Conservation (phyloP, 2,113 vertebrate species). For the Emydura subglobosa region DNA sequence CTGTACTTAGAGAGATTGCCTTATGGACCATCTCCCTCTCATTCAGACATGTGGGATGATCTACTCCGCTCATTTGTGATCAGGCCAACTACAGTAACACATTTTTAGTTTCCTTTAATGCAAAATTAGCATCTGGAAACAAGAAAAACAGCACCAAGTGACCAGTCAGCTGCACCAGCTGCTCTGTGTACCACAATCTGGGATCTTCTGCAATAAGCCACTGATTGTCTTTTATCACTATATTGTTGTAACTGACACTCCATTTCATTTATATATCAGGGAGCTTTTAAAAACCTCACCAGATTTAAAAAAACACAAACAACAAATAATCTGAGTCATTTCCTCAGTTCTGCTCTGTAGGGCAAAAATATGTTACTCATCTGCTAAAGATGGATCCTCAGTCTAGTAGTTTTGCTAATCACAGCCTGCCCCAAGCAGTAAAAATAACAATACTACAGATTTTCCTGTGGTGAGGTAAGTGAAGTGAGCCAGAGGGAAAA, state of each 20-base stretch:
- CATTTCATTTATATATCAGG: conserved; percentile 1
- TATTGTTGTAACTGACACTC: background rate
- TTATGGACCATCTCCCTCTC: background rate
- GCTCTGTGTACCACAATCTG: background rate
- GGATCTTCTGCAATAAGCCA: background rate
- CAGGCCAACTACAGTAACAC: background rate
- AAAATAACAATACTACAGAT: background rate
- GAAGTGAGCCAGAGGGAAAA: background rate
- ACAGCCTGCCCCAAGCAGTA: background rate
- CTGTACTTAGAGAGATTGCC: background rate
- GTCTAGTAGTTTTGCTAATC: background rate
- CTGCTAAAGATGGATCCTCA: background rate
- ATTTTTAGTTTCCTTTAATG: background rate
- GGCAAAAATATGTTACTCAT: conserved; percentile 6
- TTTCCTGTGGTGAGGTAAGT: background rate
- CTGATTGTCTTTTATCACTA: background rate
- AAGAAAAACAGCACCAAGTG: background rate
- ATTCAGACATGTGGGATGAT: background rate
- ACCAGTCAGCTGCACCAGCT: background rate
- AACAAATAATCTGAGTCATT: background rate
- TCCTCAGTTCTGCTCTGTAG: background rate
- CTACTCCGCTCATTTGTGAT: background rate
- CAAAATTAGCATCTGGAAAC: background rate
- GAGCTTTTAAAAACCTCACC: conserved; percentile 3
- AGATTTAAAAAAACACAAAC: background rate